A percentile compares a stretch with the other conserved stretches of the same genome.
These are phyloP conservation scores for Acomys russatus DNA, from an alignment of 2,797 vertebrate species.

Conservation along the genomic window DNA sequence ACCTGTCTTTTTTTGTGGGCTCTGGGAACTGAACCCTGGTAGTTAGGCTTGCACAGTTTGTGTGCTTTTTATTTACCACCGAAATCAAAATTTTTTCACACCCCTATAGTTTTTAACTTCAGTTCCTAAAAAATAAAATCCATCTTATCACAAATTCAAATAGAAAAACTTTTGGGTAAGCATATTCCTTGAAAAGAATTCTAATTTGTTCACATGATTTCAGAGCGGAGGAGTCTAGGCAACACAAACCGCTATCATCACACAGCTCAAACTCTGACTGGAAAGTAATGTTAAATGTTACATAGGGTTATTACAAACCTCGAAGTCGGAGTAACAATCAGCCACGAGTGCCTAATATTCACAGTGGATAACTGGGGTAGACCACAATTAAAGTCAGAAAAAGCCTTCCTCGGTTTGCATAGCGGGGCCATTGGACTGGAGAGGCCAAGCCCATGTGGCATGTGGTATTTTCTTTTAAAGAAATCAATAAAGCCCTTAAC, in stretches of 20 bases:
- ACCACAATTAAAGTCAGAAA: constrained; percentile 18
- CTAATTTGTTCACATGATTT: constrained; percentile 36
- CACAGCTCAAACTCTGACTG: constrained; percentile 37
- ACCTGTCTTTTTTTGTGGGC: background rate
- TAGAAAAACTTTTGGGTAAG: constrained; percentile 48
- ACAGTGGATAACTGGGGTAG: background rate
- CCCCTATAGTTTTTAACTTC: background rate
- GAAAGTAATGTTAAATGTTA: constrained; percentile 38
- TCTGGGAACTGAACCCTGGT: background rate
- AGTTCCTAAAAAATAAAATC: constrained; percentile 38
- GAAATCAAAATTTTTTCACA: constrained; percentile 30
- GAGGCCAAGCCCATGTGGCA: background rate
- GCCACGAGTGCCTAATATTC: background rate
- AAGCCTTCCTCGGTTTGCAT: background rate
- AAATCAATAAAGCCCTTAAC: constrained; percentile 4
- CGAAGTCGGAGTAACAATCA: constrained; percentile 42
- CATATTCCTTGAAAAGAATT: constrained; percentile 44
- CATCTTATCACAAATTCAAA: constrained; percentile 20
- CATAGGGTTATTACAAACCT: constrained; percentile 33
- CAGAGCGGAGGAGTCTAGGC: background rate
- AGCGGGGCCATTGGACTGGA: constrained; percentile 10
- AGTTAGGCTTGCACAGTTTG: background rate
- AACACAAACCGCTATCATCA: constrained; percentile 28
- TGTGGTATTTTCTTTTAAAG: constrained; percentile 30
- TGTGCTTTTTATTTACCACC: background rate